Percentiles rank a stretch among this genome's conserved stretches.
These are phyloP conservation scores for Thereva unica DNA, from an alignment of 2,888 invertebrate genomes.

Conservation along the genomic window DNA sequence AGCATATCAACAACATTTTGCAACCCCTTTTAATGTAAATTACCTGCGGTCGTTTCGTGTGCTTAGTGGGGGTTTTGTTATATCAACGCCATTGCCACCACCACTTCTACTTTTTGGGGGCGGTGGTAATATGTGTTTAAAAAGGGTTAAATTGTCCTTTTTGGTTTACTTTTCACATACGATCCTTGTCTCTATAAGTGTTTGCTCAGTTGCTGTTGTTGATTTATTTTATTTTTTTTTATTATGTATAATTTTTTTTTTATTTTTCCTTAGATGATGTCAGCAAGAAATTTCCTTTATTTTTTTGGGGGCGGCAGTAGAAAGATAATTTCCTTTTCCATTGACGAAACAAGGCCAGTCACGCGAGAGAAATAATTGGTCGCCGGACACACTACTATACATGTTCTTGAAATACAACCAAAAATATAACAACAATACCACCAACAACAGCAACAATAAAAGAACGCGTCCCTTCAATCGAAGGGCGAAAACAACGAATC, in stretches of 20 bases:
- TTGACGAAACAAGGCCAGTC: slow-evolving; percentile 18
- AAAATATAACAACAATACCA: neutral
- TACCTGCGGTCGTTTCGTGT: slow-evolving; percentile 13
- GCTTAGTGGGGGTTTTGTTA: slow-evolving; percentile 11
- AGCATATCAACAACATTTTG: slow-evolving; percentile 14
- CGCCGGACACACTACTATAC: too few relatives aligned
- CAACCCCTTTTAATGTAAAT: slow-evolving; percentile 17
- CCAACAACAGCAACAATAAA: neutral
- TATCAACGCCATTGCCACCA: slow-evolving; percentile 2
- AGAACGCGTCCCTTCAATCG: neutral
- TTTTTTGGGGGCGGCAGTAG: neutral
- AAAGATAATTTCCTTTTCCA: slow-evolving; percentile 31
- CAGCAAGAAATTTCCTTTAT: neutral
- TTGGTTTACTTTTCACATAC: slow-evolving; percentile 22
- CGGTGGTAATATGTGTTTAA: slow-evolving; percentile 6
- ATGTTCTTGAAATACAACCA: too few relatives aligned
- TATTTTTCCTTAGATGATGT: slow-evolving; percentile 14
- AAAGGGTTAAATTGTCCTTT: slow-evolving; percentile 11
- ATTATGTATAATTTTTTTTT: too few relatives aligned
- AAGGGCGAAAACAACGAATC: slow-evolving; percentile 18
- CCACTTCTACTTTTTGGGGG: neutral
- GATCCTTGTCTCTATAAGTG: slow-evolving; percentile 13
- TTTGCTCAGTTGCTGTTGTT: slow-evolving; percentile 10
- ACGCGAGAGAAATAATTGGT: slow-evolving; percentile 13
- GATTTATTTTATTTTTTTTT: too few relatives aligned